These are phyloP conservation scores for Drosophila chauvacae DNA, from an alignment of 1,140 invertebrate genomes.

Conservation along the genomic window DNA sequence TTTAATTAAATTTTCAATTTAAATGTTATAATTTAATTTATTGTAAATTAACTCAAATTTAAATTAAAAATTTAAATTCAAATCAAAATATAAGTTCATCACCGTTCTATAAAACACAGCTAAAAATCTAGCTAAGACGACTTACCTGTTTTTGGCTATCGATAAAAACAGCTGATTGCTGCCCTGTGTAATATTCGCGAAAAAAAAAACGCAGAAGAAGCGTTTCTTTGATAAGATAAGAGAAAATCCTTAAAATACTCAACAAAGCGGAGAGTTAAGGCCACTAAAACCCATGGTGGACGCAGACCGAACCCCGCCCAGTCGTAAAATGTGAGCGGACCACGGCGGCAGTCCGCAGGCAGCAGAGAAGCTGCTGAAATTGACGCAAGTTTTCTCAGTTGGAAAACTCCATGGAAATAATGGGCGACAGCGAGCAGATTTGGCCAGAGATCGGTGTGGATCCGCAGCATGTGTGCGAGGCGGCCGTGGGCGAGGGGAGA, in stretches of 20 bases:
- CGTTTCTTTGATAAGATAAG: slow-evolving; percentile 44
- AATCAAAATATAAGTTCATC: not conserved
- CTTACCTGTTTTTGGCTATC: not conserved
- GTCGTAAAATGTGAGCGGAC: slow-evolving; percentile 33
- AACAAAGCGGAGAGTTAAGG: slow-evolving; percentile 6
- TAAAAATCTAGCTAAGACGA: not conserved
- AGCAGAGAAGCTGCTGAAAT: slow-evolving; percentile 8
- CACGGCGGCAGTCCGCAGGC: not conserved
- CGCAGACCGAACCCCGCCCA: slow-evolving; percentile 21
- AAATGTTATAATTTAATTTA: not conserved
- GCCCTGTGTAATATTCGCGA: slow-evolving; percentile 7
- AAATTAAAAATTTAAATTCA: not conserved
- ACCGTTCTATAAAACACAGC: not conserved
- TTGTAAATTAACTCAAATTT: not conserved
- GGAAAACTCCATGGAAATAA: slow-evolving; percentile 26
- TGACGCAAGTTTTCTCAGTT: slow-evolving; percentile 12
- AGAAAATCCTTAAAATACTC: slow-evolving; percentile 32
- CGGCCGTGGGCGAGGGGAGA: slow-evolving; percentile 84
- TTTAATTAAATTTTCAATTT: not conserved
- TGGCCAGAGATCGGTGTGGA: slow-evolving; percentile 88
- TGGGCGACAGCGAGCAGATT: slow-evolving; percentile 81
- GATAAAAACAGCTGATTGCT: slow-evolving; percentile 24
- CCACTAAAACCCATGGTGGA: slow-evolving; percentile 9
- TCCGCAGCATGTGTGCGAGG: slow-evolving; percentile 87
- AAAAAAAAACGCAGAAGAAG: slow-evolving; percentile 18